Evolutionary conservation across 2,888 invertebrate genomes (phyloP), one percentile per base, ranked within the genome.

Genomic region (Terebella lapidaria): DNA sequence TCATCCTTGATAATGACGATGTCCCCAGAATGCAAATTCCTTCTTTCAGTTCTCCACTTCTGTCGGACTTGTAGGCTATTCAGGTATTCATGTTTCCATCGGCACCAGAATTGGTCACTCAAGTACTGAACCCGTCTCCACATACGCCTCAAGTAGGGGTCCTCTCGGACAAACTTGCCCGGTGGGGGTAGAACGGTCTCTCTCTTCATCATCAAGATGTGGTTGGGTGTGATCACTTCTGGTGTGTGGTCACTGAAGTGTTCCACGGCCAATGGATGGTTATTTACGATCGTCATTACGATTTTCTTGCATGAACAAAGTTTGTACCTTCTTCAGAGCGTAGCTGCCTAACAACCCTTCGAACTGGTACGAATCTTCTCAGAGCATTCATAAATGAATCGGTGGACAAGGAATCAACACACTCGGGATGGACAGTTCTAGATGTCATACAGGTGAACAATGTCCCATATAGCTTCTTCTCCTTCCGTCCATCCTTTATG

Each of bases 311-410:
- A 25, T 69, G 70, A n/a, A 67, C 54, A 26, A 71, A 71, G 56
- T 71, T 70, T 18, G 66, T 58, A 5, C 71, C 72, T 57, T 65
- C 62, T 51, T 72, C 71, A 0, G 59, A 70, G 0, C 67, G 54
- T 0, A 70, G 56, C 26, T 62, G 63, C 47, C 60, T 46, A 1
- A 70, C 64, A 1, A 51, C 10, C n/a, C 71, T 68, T n/a, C 70
- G 47, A 5, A 66, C 60, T 3, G 69, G 64, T 3, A 68, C 65
- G 22, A 35, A n/a, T 15, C 42, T 15, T 3, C 66, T 46, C 3
- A 70, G 30, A 20, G 57, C 61, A 52, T 68, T 69, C 10, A 71
- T 68, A 51, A 70, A 68, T 1, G 67, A 57, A 57, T 67, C 67
- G 2, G 69, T 70, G 2, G 62, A 57, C 64, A 71, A 61, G 46